phyloP scores from a whole-genome alignment of 2,888 invertebrate species.

The Junonia oenone region DNA sequence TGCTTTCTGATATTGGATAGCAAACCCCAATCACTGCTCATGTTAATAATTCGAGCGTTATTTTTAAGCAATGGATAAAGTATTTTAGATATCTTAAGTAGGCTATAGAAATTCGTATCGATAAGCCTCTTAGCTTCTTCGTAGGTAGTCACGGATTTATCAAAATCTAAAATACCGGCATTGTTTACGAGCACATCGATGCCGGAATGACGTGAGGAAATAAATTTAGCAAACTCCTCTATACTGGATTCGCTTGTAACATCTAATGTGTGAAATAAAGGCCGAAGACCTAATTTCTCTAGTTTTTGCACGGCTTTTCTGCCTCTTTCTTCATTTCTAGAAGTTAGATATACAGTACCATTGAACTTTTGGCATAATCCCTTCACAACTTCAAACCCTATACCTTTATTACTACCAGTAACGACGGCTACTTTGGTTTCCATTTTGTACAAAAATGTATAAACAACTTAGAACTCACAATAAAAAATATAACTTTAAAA shows the following conservation, averaged over 20 bases:
- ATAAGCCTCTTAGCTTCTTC: constrained; percentile 86
- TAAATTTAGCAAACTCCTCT: constrained; percentile 75
- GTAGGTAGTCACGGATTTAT: constrained; percentile 80
- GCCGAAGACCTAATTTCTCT: constrained; percentile 76
- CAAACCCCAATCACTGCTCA: constrained; percentile 82
- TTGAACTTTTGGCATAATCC: constrained; percentile 83
- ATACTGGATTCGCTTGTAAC: constrained; percentile 82
- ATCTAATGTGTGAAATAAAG: constrained; percentile 85
- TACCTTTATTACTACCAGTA: constrained; percentile 68
- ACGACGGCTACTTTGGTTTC: constrained; percentile 76
- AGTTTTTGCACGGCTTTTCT: constrained; percentile 80
- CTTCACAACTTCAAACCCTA: constrained; percentile 72
- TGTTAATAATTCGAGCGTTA: constrained; percentile 87
- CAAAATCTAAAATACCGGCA: constrained; percentile 86
- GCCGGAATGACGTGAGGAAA: constrained; percentile 82
- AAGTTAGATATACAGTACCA: constrained; percentile 86
- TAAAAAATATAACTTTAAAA: constrained; percentile 53
- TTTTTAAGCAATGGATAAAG: constrained; percentile 85
- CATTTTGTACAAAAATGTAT: constrained; percentile 66
- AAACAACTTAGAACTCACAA: constrained; percentile 44
- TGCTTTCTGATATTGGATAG: constrained; percentile 69
- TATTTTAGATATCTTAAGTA: constrained; percentile 81
- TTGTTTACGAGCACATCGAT: constrained; percentile 88
- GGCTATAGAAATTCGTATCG: constrained; percentile 84
- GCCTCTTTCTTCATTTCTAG: constrained; percentile 82